Percentiles rank a stretch among this genome's conserved stretches.
phyloP scores from a whole-genome alignment of 2,113 vertebrate genomes.

The Passer domesticus region DNA sequence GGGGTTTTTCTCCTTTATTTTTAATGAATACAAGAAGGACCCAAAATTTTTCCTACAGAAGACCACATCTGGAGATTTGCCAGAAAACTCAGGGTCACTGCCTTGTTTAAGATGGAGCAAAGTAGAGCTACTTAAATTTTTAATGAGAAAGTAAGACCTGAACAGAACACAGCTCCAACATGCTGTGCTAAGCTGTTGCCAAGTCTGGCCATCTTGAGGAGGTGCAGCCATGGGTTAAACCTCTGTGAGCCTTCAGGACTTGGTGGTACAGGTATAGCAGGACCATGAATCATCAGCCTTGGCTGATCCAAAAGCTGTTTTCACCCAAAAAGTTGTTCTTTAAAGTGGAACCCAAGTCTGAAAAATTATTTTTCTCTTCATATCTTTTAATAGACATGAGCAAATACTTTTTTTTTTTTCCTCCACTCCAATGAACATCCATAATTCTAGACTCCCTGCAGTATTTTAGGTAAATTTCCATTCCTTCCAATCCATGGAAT shows the following conservation, averaged over 20 bases:
- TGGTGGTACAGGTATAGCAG: background rate
- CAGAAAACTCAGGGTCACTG: constrained; percentile 28
- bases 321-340: background rate
- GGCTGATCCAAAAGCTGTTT: background rate
- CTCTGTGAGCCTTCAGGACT: background rate
- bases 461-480: background rate
- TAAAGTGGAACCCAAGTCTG: background rate
- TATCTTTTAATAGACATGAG: background rate
- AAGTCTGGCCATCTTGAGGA: background rate
- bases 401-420: background rate
- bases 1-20: constrained; percentile 44
- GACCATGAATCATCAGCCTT: background rate
- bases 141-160: constrained; percentile 1
- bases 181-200: background rate
- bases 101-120: constrained; percentile 13
- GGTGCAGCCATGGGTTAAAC: background rate
- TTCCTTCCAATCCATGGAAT: background rate
- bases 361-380: background rate
- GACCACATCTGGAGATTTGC: background rate
- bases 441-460: background rate
- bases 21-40: constrained; percentile 52
- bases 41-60: background rate
- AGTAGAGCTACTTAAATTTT: constrained; percentile 40
- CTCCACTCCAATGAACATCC: background rate
- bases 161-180: background rate